A percentile compares a stretch with the other conserved stretches of the same genome.
These are phyloP conservation scores for Mus pahari DNA, from an alignment of 2,113 vertebrate genomes.

Conservation along the genomic window DNA sequence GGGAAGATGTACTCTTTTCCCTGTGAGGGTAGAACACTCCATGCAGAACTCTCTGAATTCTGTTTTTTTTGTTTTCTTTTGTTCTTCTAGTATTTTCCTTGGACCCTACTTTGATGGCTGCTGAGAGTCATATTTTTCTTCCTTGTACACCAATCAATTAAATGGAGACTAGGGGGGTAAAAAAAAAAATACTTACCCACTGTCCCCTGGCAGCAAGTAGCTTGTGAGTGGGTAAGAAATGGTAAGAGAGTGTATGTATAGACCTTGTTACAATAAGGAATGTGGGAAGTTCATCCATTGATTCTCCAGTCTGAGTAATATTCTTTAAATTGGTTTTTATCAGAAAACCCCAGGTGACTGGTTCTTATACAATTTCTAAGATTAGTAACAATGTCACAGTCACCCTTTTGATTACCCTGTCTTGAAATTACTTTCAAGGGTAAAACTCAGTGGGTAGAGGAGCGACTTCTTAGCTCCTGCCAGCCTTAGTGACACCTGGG, in stretches of 20 bases:
- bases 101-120: not conserved
- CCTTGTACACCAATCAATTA: not conserved
- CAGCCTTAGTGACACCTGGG: not conserved
- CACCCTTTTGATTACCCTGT: not conserved
- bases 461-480: not conserved
- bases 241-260: not conserved
- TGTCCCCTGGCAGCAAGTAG: not conserved
- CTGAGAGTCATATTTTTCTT: not conserved
- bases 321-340: not conserved
- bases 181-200: not conserved
- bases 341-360: not conserved
- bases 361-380: not conserved
- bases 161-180: not conserved
- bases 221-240: not conserved
- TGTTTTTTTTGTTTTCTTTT: not conserved
- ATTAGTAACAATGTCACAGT: not conserved
- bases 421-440: not conserved
- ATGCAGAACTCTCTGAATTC: not conserved
- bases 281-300: not conserved
- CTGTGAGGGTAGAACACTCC: fast-evolving
- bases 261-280: not conserved
- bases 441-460: not conserved
- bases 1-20: not conserved
- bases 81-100: not conserved
- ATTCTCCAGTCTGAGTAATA: not conserved